Conservation (phyloP, 1,140 invertebrate genomes). For the Hestina assimilis region DNA sequence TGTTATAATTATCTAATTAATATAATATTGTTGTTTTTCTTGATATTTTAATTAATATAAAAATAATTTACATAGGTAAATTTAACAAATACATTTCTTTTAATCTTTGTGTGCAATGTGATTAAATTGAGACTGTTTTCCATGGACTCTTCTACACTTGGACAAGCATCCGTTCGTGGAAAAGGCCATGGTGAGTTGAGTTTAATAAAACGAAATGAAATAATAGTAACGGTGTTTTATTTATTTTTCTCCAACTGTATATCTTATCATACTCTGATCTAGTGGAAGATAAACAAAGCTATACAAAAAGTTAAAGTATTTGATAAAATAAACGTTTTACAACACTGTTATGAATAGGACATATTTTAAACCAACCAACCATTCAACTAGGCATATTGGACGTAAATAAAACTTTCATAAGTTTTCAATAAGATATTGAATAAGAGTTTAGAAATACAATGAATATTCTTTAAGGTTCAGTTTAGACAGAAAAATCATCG, state of each 20-base stretch:
- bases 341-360: too few relatives aligned
- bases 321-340: too few relatives aligned
- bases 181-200: conserved; percentile 73
- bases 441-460: too few relatives aligned
- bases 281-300: too few relatives aligned
- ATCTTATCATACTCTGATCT: not conserved
- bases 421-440: too few relatives aligned
- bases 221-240: conserved; percentile 52
- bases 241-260: conserved; percentile 21
- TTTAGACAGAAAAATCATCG: too few relatives aligned
- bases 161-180: conserved; percentile 60
- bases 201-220: conserved; percentile 57
- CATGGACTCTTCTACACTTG: conserved; percentile 70
- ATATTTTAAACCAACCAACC: too few relatives aligned
- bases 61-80: conserved; percentile 5
- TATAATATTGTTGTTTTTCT: conserved; percentile 14
- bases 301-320: too few relatives aligned
- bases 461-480: too few relatives aligned
- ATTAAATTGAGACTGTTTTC: conserved; percentile 70
- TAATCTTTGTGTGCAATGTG: conserved; percentile 53
- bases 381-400: too few relatives aligned
- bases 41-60: conserved; percentile 12
- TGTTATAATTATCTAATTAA: conserved; percentile 5
- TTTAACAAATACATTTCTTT: conserved; percentile 3
- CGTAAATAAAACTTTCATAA: too few relatives aligned